A percentile compares a stretch with the other conserved stretches of the same genome.
Conservation (phyloP, 2,888 invertebrate species). For the Orchestes rusci region DNA sequence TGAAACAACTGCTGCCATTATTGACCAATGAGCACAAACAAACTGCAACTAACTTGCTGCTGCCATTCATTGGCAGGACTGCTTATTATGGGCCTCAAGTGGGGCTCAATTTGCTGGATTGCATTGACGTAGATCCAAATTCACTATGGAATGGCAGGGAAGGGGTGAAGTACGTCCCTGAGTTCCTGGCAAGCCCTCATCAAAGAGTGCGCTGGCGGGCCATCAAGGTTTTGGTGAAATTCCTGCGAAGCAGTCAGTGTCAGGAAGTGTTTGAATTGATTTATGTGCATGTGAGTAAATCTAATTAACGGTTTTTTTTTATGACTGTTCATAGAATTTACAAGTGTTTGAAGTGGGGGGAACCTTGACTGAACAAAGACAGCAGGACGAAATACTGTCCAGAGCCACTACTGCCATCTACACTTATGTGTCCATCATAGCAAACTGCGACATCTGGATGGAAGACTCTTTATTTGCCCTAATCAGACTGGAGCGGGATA, state of each 20-base stretch:
- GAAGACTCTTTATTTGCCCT: constrained; percentile 50
- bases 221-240: constrained; percentile 37
- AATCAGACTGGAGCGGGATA: constrained; percentile 48
- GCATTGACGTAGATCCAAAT: no score
- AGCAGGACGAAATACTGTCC: constrained; percentile 53
- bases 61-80: constrained; percentile 33
- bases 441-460: constrained; percentile 47
- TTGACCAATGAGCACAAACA: constrained; percentile 22
- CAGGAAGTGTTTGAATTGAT: constrained; percentile 38
- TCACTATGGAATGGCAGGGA: constrained; percentile 31
- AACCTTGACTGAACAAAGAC: constrained; percentile 41
- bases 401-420: constrained; percentile 53
- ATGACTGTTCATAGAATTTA: no score
- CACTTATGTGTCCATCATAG: constrained; percentile 48
- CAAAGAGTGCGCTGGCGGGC: constrained; percentile 43
- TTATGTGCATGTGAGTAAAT: constrained; percentile 28
- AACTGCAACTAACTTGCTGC: constrained; percentile 29
- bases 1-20: no score
- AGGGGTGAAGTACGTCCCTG: constrained; percentile 30
- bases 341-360: constrained; percentile 42
- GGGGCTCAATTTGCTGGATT: constrained; percentile 40
- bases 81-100: constrained; percentile 40
- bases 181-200: constrained; percentile 40
- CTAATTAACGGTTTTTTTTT: no score
- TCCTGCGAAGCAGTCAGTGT: no score